A percentile compares a stretch with the other conserved stretches of the same genome.
phyloP scores from a whole-genome alignment of 2,797 vertebrate species.

The Oryzias dopingdopingensis region DNA sequence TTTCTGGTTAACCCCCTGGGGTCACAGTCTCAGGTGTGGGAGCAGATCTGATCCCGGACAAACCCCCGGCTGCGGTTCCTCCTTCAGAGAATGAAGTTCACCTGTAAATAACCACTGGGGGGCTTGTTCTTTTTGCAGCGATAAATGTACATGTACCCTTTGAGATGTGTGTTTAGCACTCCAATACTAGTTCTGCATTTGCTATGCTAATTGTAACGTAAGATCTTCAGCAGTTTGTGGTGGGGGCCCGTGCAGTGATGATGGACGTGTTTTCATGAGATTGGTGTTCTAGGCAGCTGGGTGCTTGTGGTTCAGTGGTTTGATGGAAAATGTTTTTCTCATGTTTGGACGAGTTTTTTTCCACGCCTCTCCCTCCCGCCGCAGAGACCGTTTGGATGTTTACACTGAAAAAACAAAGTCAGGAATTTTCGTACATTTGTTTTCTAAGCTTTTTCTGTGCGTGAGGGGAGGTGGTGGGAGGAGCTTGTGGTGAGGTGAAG shows the following conservation, averaged over 20 bases:
- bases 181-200: constrained; percentile 74
- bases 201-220: constrained; percentile 71
- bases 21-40: no score
- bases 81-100: constrained; percentile 34
- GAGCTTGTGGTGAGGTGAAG: constrained; percentile 66
- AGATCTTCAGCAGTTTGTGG: constrained; percentile 66
- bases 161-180: constrained; percentile 72
- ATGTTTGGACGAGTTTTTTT: constrained; percentile 35
- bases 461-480: no score
- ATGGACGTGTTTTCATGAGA: constrained; percentile 30
- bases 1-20: no score
- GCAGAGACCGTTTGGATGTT: constrained; percentile 77
- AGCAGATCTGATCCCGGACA: no score
- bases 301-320: constrained; percentile 66
- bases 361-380: constrained; percentile 63
- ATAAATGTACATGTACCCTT: constrained; percentile 70
- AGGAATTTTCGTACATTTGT: constrained; percentile 78
- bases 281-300: constrained; percentile 67
- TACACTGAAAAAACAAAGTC: constrained; percentile 74
- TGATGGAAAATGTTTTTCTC: constrained; percentile 50
- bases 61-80: constrained; percentile 6
- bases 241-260: constrained; percentile 58
- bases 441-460: constrained; percentile 53
- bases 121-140: constrained; percentile 29
- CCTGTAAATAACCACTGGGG: constrained; percentile 63